Evolutionary conservation across 2,797 vertebrate genomes (phyloP), one percentile per base, ranked within the genome.

Genomic region (Taeniopygia guttata): DNA sequence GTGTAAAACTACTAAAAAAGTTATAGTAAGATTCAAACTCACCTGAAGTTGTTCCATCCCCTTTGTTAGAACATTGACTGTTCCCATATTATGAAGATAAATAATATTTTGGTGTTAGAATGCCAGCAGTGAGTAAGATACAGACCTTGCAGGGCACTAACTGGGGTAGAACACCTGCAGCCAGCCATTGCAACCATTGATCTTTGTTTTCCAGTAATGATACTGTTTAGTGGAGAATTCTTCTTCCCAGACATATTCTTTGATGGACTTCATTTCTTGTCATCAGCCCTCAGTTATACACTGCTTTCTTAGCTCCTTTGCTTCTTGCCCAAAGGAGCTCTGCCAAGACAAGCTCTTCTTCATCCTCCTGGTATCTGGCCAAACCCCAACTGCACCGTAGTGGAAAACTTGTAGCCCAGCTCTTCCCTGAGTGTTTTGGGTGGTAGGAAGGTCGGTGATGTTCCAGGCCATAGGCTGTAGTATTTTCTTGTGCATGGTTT

Each of bases 271-370:
- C 55, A 60, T 92, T 87, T 26, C 75, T 83, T 87, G 62, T 92
- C 74, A 0, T 16, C 77, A 75, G 70, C 46, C 74, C 81, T 73
- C 34, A 14, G 84, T 43, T 89, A 18, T 12, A 87, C 91, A 64
- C 72, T 92, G 93, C 93, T 94, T 83, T 89, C 79, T 3, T 63
- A 80, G 94, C 94, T 94, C 52, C 3, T 94, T 85, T 93, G 60
- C 93, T 54, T 70, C 82, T 94, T 93, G 91, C 93, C 91, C 79
- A 48, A 9, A 94, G 95, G 87, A 95, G 4, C 66, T 48, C 60
- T 94, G 95, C 96, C 95, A 96, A 96, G 75, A 94, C 94, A 96
- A 96, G 91, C 94, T 94, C 93, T 70, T 96, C 96, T 93, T 94
- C 95, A 62, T 93, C 94, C 89, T 92, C 75, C 94, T 96, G 95